phyloP scores from a whole-genome alignment of 2,888 invertebrate species.

The Rambutsinella grinnellia region DNA sequence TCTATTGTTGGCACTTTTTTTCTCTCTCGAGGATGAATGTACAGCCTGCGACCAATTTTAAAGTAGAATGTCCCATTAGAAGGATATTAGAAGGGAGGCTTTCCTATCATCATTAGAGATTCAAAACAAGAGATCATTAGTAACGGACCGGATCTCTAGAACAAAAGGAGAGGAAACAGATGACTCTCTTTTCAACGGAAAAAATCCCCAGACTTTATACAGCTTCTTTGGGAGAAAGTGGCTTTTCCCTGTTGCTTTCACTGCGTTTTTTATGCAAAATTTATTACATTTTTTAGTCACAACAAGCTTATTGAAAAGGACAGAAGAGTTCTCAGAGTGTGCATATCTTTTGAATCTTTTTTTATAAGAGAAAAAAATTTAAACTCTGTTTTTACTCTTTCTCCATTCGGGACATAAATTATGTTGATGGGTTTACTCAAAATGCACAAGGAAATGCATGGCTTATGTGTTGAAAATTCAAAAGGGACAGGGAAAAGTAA shows the following conservation, averaged over 20 bases:
- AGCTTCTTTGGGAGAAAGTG: not conserved
- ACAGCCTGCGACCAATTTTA: not conserved
- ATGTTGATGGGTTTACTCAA: constrained; percentile 39
- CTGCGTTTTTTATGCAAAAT: constrained; percentile 18
- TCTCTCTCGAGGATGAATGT: not conserved
- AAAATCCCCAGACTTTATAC: constrained; percentile 23
- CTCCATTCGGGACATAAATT: constrained; percentile 35
- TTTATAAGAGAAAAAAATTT: not conserved
- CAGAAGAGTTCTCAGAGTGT: constrained; percentile 5
- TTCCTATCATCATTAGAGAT: constrained; percentile 47
- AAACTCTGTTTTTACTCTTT: not conserved
- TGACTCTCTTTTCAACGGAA: constrained; percentile 37
- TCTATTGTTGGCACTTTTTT: not conserved
- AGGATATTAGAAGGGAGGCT: not conserved
- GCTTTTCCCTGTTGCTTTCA: constrained; percentile 13
- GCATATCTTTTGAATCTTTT: not conserved
- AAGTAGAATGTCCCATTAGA: not conserved
- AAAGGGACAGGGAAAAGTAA: constrained; percentile 34
- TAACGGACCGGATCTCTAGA: constrained; percentile 52
- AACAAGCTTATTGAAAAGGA: constrained; percentile 44
- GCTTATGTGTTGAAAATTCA: constrained; percentile 15
- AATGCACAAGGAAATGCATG: constrained; percentile 7
- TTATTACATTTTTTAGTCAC: constrained; percentile 44
- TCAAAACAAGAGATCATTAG: constrained; percentile 55
- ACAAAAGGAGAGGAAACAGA: constrained; percentile 36